These are phyloP conservation scores for Proctacanthus coquilletti DNA, from an alignment of 1,140 invertebrate species.

Conservation along the genomic window DNA sequence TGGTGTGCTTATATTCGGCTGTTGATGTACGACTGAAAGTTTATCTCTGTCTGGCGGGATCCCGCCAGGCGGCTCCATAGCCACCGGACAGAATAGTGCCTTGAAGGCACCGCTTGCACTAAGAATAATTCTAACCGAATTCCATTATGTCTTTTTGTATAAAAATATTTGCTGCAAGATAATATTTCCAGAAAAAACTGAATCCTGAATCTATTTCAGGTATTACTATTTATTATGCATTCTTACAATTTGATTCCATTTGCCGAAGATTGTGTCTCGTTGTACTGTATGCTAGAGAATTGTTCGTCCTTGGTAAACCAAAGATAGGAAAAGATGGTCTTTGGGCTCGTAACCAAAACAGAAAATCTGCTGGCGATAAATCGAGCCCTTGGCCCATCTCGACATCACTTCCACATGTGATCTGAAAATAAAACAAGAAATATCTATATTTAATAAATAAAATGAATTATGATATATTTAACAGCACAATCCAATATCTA, in stretches of 20 bases:
- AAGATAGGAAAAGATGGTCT: constrained; percentile 4
- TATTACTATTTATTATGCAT: too few relatives aligned
- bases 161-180: constrained; percentile 19
- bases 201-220: too few relatives aligned
- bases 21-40: constrained; percentile 13
- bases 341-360: constrained; percentile 6
- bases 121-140: constrained; percentile 18
- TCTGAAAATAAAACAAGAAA: constrained; percentile 5
- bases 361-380: constrained; percentile 4
- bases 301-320: constrained; percentile 4
- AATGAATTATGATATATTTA: too few relatives aligned
- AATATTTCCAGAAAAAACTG: too few relatives aligned
- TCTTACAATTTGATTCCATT: too few relatives aligned
- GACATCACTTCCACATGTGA: constrained; percentile 7
- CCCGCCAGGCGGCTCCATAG: constrained; percentile 23
- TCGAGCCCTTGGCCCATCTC: constrained; percentile 6
- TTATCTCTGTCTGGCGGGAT: constrained; percentile 18
- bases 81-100: constrained; percentile 9
- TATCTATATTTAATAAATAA: too few relatives aligned
- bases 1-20: constrained; percentile 1
- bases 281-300: neutral
- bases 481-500: too few relatives aligned
- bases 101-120: neutral
- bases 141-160: constrained; percentile 26
- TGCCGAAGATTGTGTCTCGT: neutral